These are phyloP conservation scores for Scotopteryx bipunctaria DNA, from an alignment of 2,888 invertebrate species.

Conservation along the genomic window DNA sequence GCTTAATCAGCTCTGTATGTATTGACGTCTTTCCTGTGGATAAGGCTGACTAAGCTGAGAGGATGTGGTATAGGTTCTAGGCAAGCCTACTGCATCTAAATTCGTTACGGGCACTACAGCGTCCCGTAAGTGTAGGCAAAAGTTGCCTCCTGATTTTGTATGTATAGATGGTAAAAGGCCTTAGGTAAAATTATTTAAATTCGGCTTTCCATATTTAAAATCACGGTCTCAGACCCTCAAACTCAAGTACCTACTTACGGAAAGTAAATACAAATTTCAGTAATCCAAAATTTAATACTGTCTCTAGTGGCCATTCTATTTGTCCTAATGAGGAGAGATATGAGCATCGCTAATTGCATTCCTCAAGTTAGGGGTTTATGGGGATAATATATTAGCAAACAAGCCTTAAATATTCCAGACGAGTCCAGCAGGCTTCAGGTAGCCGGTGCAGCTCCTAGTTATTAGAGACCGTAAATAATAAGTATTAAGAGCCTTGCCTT, in stretches of 20 bases:
- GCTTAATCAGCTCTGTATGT: too few species aligned
- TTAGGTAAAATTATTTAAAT: too few species aligned
- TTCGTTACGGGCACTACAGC: too few species aligned
- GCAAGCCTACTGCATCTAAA: too few species aligned
- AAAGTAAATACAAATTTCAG: neutral
- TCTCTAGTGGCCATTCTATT: constrained; percentile 20
- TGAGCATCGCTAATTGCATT: constrained; percentile 31
- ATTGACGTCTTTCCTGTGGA: too few species aligned
- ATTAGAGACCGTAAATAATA: constrained; percentile 79
- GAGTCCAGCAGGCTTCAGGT: constrained; percentile 54
- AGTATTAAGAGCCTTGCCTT: constrained; percentile 67
- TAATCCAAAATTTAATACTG: constrained; percentile 17
- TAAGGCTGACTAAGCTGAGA: too few species aligned
- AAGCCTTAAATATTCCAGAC: constrained; percentile 70
- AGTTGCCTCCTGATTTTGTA: too few species aligned
- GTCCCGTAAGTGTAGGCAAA: too few species aligned
- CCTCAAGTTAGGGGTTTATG: constrained; percentile 32
- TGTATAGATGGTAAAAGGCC: too few species aligned
- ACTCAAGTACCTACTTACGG: neutral
- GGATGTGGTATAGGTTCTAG: too few species aligned
- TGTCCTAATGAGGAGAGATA: constrained; percentile 30
- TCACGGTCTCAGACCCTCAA: too few species aligned
- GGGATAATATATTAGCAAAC: constrained; percentile 44
- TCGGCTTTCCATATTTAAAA: too few species aligned
- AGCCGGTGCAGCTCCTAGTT: constrained; percentile 54